These are phyloP conservation scores for Ceratitis capitata DNA, from an alignment of 1,140 invertebrate species.

Conservation along the genomic window DNA sequence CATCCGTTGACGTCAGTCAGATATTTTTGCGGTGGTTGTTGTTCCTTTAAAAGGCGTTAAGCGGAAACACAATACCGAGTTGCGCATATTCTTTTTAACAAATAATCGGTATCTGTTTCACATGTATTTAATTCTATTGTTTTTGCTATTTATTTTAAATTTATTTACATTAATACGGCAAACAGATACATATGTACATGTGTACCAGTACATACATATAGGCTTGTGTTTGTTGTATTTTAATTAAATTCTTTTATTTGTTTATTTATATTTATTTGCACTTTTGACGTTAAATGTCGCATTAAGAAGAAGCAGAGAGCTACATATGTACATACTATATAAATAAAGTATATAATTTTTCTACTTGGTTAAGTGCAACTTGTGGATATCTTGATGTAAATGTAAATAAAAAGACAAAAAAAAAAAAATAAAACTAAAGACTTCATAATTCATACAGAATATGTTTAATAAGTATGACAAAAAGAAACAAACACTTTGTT, in stretches of 20 bases:
- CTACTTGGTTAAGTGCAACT: neutral
- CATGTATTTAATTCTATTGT: neutral
- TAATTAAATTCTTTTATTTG: neutral
- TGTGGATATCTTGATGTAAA: neutral
- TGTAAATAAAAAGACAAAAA: neutral
- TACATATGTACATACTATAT: no score
- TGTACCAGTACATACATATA: no score
- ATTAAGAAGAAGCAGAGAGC: no score
- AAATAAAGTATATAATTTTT: no score
- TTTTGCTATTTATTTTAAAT: neutral
- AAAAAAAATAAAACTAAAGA: neutral
- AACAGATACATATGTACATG: no score
- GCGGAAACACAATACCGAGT: slow-evolving; percentile 9
- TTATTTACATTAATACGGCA: no score
- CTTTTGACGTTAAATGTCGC: neutral
- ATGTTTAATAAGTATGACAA: no score
- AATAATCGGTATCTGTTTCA: neutral
- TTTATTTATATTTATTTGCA: neutral
- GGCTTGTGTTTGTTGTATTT: neutral
- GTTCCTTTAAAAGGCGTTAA: neutral
- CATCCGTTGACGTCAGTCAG: slow-evolving; percentile 5
- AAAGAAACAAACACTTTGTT: no score
- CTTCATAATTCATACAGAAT: no score
- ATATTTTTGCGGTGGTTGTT: neutral
- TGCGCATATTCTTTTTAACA: slow-evolving; percentile 3